Base-by-base conservation (phyloP, 2,113 vertebrate genomes). In the Dinomys branickii region DNA sequence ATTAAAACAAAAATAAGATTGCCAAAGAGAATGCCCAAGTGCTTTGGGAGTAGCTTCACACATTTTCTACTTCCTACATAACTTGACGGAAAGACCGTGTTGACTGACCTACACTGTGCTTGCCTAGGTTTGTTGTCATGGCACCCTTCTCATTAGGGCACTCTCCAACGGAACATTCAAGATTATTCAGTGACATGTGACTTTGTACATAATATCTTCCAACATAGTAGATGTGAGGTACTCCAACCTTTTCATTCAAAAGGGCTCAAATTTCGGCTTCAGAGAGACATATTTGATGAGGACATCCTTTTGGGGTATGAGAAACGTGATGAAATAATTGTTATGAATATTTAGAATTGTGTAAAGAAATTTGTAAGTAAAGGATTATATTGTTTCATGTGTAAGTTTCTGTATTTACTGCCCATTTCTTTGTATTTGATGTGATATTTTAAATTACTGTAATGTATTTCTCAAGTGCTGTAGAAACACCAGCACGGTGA, bases 201-300 rank as follows among this genome's bases (percentile, higher is more conserved):
- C 28, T 71, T 22, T 16, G 7, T 59, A 77, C 56, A 44, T 47
- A 38, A 16, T 7, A 61, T 82, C 1, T 52, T 80, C 28, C 69
- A 75, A 86, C 33, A 44, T 71, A 4, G 4, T 20, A 83, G 38
- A n/a, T 77, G 19, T 80, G 11, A 86, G n/a, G 13, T 33, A 41
- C n/a, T 59, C 22, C 88, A 28, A 47, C 13, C 35, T 84, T 73
- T 80, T 41, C 12, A n/a, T 87, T 96, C 67, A 54, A 58, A 82
- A 84, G 26, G 5, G 84, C 16, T 83, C 33, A 88, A 71, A 86
- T 73, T 96, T 92, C 20, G 61, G 30, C 69, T 96, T 96, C 22
- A 97, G 86, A 90, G 28, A 90, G 33, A 52, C 5, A 4, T 71
- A 50, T 1, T 63, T 67, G 3, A 86, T 38, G 6, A n/a, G 17